These are phyloP conservation scores for Dendroctonus valens DNA, from an alignment of 1,140 invertebrate species.

Conservation along the genomic window DNA sequence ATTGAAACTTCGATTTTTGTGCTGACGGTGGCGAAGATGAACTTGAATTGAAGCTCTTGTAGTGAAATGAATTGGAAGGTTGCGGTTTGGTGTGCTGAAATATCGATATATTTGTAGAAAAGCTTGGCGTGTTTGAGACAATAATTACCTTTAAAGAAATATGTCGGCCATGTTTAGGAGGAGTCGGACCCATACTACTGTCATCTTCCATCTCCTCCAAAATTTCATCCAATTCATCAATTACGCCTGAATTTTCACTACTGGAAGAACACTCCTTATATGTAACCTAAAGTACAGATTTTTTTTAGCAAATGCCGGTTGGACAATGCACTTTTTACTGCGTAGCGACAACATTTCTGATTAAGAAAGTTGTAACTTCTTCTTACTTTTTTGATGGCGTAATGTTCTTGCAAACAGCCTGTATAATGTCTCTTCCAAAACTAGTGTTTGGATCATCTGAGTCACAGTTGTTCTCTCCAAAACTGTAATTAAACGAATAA, in stretches of 20 bases:
- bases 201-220: constrained; percentile 56
- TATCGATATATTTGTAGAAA: too few relatives aligned
- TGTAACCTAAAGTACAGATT: constrained; percentile 32
- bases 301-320: background rate
- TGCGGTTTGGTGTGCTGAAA: constrained; percentile 26
- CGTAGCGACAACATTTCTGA: background rate
- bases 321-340: constrained; percentile 9
- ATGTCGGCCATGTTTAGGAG: constrained; percentile 58
- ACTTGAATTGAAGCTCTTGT: constrained; percentile 44
- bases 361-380: constrained; percentile 13
- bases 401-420: constrained; percentile 56
- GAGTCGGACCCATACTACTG: constrained; percentile 58
- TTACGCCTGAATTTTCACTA: constrained; percentile 56
- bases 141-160: constrained; percentile 38
- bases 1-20: constrained; percentile 54
- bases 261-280: constrained; percentile 55
- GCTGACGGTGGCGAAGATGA: constrained; percentile 4
- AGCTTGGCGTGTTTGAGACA: background rate
- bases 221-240: constrained; percentile 72
- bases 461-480: constrained; percentile 37
- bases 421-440: constrained; percentile 70
- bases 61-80: constrained; percentile 46
- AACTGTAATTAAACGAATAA: too few relatives aligned
- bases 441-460: constrained; percentile 60
- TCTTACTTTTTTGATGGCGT: constrained; percentile 47